phyloP scores from a whole-genome alignment of 1,140 invertebrate genomes.

The Hylaeus volcanicus region DNA sequence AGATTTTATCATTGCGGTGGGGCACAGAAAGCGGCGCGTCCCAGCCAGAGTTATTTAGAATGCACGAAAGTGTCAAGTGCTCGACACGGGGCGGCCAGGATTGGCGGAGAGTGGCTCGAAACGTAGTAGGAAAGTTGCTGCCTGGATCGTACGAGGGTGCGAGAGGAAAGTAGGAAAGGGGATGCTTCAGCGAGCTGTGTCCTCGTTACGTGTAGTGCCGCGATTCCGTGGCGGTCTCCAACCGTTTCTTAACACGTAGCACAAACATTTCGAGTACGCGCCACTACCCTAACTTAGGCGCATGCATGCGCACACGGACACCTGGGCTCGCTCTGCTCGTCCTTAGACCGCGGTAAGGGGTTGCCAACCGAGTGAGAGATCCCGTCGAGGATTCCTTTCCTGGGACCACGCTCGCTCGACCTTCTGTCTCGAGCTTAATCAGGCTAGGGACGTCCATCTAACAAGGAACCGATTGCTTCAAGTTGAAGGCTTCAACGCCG shows the following conservation, averaged over 20 bases:
- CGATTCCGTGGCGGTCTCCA: slow-evolving; percentile 34
- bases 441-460: background rate
- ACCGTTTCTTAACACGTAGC: slow-evolving; percentile 53
- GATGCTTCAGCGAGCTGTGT: slow-evolving; percentile 47
- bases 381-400: slow-evolving; percentile 15
- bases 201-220: slow-evolving; percentile 61
- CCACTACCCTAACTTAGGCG: slow-evolving; percentile 10
- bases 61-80: slow-evolving; percentile 56
- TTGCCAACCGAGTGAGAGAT: slow-evolving; percentile 16
- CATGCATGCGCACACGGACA: slow-evolving; percentile 4
- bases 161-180: slow-evolving; percentile 34
- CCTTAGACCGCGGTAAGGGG: slow-evolving; percentile 27
- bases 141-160: slow-evolving; percentile 35
- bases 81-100: slow-evolving; percentile 55
- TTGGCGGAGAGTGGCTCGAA: slow-evolving; percentile 39
- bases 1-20: slow-evolving; percentile 18
- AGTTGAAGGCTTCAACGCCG: too few relatives aligned
- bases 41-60: slow-evolving; percentile 54
- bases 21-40: background rate
- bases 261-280: slow-evolving; percentile 60
- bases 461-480: background rate
- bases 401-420: background rate
- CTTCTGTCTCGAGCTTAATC: background rate
- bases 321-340: slow-evolving; percentile 24
- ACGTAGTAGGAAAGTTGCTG: slow-evolving; percentile 1